phyloP scores from a whole-genome alignment of 2,888 invertebrate genomes.

The Lucinisca nassula region DNA sequence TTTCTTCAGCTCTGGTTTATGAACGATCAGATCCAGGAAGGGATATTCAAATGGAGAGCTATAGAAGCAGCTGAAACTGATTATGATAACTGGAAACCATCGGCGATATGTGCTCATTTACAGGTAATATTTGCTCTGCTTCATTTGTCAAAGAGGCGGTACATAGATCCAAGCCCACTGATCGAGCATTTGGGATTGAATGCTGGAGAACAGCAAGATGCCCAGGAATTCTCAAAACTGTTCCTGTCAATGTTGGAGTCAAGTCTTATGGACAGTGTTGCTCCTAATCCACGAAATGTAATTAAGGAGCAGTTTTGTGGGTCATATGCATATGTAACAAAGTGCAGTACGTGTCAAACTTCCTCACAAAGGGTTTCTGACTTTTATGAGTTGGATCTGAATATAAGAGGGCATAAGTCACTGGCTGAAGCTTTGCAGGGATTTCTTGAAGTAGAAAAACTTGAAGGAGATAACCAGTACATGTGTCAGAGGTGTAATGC shows the following conservation, averaged over 20 bases:
- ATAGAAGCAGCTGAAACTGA: conserved; percentile 31
- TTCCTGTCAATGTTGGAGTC: conserved; percentile 90
- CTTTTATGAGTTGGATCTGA: conserved; percentile 91
- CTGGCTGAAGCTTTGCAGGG: conserved; percentile 89
- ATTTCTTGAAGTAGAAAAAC: conserved; percentile 90
- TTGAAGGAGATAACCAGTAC: conserved; percentile 90
- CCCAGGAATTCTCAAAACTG: conserved; percentile 91
- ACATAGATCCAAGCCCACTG: conserved; percentile 90
- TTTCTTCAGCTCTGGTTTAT: conserved; percentile 91
- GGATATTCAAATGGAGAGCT: conserved; percentile 90
- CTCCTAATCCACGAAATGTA: conserved; percentile 85
- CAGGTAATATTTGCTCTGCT: conserved; percentile 91
- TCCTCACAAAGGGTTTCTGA: conserved; percentile 89
- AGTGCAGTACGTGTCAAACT: conserved; percentile 89
- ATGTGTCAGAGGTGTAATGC: conserved; percentile 90
- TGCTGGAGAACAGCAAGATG: conserved; percentile 90
- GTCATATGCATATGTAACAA: conserved; percentile 89
- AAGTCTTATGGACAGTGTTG: conserved; percentile 87
- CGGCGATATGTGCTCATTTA: conserved; percentile 89
- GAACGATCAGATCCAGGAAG: conserved; percentile 89
- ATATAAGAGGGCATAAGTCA: conserved; percentile 89
- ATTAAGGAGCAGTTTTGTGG: conserved; percentile 89
- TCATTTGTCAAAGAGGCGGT: conserved; percentile 89
- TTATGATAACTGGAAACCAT: conserved; percentile 79
- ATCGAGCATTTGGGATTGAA: conserved; percentile 90